These are phyloP conservation scores for Triops longicaudatus DNA, from an alignment of 1,140 invertebrate genomes.

Conservation along the genomic window DNA sequence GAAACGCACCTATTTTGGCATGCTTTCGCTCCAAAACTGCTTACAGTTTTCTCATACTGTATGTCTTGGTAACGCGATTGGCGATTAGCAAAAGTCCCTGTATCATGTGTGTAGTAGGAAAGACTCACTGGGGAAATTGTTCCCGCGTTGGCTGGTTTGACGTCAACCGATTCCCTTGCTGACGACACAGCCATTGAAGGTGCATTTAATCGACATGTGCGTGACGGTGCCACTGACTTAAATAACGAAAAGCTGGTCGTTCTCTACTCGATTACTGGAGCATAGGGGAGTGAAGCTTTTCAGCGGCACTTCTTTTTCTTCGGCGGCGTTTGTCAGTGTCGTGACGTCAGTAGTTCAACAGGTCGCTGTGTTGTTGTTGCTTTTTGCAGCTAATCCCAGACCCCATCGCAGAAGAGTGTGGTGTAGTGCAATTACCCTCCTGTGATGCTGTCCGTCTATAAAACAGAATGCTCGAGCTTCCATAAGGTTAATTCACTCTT, in stretches of 20 bases:
- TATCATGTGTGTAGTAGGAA: background rate
- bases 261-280: background rate
- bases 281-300: background rate
- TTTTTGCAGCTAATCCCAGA: background rate
- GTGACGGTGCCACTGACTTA: background rate
- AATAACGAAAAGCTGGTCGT: background rate
- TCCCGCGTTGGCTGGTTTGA: background rate
- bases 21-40: no score
- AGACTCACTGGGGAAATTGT: background rate
- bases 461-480: background rate
- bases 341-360: background rate
- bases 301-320: background rate
- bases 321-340: no score
- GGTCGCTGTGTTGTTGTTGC: background rate
- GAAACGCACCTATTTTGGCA: no score
- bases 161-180: background rate
- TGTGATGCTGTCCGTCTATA: background rate
- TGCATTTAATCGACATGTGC: background rate
- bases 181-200: background rate
- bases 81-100: no score
- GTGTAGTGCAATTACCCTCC: background rate
- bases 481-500: background rate
- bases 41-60: no score
- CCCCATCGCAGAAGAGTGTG: no score
- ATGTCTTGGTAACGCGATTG: no score